Evolutionary conservation across 2,888 invertebrate genomes (phyloP).

Genomic region (Philonicus albiceps): DNA sequence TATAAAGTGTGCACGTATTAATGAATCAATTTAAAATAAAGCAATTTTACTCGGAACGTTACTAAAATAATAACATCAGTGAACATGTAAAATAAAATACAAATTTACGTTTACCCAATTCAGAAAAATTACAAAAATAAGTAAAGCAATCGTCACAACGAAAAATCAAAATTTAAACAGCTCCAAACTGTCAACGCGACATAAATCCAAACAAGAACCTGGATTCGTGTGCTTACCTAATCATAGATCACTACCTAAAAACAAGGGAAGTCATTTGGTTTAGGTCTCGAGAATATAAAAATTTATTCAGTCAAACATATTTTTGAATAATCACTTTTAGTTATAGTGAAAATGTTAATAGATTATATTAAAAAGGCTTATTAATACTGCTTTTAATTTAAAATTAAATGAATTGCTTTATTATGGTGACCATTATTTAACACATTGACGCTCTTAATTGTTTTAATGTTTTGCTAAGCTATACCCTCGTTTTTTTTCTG

Average conservation of each 20-base stretch:
- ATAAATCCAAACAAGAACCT: not conserved
- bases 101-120: not conserved
- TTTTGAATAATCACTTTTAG: no score
- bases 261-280: not conserved
- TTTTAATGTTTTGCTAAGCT: no score
- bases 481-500: no score
- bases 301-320: no score
- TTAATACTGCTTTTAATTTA: no score
- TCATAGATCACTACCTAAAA: not conserved
- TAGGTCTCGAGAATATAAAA: no score
- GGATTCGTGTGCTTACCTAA: not conserved
- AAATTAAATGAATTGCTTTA: no score
- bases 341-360: no score
- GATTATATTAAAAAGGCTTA: no score
- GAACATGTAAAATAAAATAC: not conserved
- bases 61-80: not conserved
- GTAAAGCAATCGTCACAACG: not conserved
- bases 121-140: not conserved
- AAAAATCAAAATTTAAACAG: not conserved
- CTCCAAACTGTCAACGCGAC: not conserved
- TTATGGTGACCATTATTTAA: no score
- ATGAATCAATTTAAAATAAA: not conserved
- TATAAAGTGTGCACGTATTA: not conserved
- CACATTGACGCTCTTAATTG: no score
- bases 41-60: not conserved